These are phyloP conservation scores for Notothenia coriiceps DNA, from an alignment of 2,113 vertebrate genomes.

Conservation along the genomic window DNA sequence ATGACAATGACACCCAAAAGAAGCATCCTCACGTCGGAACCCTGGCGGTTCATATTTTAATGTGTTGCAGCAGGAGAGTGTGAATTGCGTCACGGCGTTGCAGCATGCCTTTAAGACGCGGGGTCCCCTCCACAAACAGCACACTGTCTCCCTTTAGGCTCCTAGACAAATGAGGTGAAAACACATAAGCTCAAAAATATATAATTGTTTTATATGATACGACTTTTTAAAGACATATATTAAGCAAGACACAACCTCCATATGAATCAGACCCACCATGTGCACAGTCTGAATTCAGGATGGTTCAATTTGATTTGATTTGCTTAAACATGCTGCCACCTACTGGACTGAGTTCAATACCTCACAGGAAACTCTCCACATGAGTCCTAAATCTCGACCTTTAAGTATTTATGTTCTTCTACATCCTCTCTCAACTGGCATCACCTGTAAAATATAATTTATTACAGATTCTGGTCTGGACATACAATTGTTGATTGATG, in stretches of 20 bases:
- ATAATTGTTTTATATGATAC: neutral
- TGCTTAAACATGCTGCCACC: constrained; percentile 58
- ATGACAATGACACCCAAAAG: constrained; percentile 16
- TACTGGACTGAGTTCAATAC: constrained; percentile 41
- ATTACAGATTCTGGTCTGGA: too few relatives aligned
- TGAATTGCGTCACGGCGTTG: constrained; percentile 74
- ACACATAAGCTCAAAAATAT: neutral
- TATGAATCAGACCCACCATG: constrained; percentile 6
- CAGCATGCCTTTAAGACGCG: constrained; percentile 48
- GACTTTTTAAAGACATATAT: neutral
- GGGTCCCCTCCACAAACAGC: constrained; percentile 47
- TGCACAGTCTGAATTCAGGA: constrained; percentile 8
- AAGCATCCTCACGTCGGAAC: constrained; percentile 19
- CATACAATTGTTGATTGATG: neutral
- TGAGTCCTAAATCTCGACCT: neutral
- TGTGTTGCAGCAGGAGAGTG: constrained; percentile 65
- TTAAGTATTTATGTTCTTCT: neutral
- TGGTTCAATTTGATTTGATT: constrained; percentile 17
- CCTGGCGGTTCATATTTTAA: constrained; percentile 55
- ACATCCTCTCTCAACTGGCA: neutral
- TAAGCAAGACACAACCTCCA: neutral
- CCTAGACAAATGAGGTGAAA: neutral
- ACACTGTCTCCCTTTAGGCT: neutral
- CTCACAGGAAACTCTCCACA: neutral
- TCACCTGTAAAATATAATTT: neutral